Evolutionary conservation across 2,797 vertebrate genomes (phyloP), one percentile per base, ranked within the genome.

Genomic region (Lacerta viridis): DNA sequence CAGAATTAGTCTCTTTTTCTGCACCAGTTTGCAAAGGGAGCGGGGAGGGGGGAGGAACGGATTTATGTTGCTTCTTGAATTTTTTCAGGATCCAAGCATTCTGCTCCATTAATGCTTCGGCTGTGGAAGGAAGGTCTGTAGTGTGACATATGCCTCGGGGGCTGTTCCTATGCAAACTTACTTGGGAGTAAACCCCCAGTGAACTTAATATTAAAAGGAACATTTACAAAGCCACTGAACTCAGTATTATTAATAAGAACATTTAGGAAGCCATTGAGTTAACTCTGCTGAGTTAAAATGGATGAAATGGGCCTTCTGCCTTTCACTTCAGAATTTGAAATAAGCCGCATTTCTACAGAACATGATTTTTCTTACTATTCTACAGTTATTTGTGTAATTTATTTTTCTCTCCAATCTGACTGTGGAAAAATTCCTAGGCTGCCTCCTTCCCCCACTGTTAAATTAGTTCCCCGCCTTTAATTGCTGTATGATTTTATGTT

Each of bases 401-500:
- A 2, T 76, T 50, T 87, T 39, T 17, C 43, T 41, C 61, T 29
- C 1, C 11, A 79, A 36, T 77, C 20, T 88, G 81, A 41, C 66
- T 66, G 50, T 55, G 46, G 33, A 71, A 88, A 68, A 72, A 55
- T 25, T 15, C 64, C 17, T 88, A 64, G 6, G 71, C 61, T 64
- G 23, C 10, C 68, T 74, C 23, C 11, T 15, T 23, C 18, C 27
- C 41, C 17, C 71, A 20, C 25, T 23, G 2, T 1, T 85, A 86
- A 77, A 87, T 80, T 85, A 88, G 84, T 80, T 86, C 27, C 87
- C 41, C 71, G 39, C 83, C 43, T 83, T 84, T 92, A 90, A 91
- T 72, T 83, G 86, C n/a, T 23, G 66, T 33, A 39, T 7, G 76
- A 85, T 1, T 90, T 89, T 87, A 33, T 86, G 66, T 36, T 81